Evolutionary conservation across 1,140 invertebrate species (phyloP), one percentile per base, ranked within the genome.

Genomic region (Ips typographus): DNA sequence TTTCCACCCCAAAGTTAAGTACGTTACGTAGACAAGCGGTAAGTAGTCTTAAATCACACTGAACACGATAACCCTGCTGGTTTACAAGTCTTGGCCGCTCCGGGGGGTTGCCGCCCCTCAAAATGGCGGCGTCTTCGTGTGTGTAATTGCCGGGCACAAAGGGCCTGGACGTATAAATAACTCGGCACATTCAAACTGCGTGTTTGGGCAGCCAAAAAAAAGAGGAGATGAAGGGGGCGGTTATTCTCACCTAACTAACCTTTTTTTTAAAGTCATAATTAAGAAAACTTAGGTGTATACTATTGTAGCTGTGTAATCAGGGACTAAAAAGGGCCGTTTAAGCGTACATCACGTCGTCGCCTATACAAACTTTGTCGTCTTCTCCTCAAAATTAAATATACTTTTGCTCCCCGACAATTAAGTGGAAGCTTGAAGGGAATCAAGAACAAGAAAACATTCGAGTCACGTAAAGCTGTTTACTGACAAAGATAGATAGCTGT

Each of bases 71-170:
- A 52, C 47, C 49, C 61, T 22, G 47, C 61, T 52, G 61, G 39
- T 63, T 63, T 63, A 63, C 61, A 63, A 63, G 61, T 53, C 64
- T 66, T 37, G 5, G 40, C 38, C 6, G 55, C 64, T 53, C 64
- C 43, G 52, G 53, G 64, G 64, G 42, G 64, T 66, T 57, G 52
- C 64, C 4, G 39, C 43, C 52, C 49, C 62, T 37, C 40, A 51
- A 53, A 8, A 42, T 36, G 36, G 49, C 53, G 64, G 44, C 56
- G 53, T 58, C 64, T 66, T 66, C 64, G 64, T 66, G 64, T 66
- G 56, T 66, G 56, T 66, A 66, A 66, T 66, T 66, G 64, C 64
- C 64, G 43, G 37, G 40, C 64, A 66, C 53, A 66, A 66, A 57
- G 53, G 64, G 8, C 40, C 64, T 43, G 56, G 53, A 56, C 42